These are phyloP conservation scores for Zaprionus africanus DNA, from an alignment of 1,140 invertebrate genomes.

Conservation along the genomic window DNA sequence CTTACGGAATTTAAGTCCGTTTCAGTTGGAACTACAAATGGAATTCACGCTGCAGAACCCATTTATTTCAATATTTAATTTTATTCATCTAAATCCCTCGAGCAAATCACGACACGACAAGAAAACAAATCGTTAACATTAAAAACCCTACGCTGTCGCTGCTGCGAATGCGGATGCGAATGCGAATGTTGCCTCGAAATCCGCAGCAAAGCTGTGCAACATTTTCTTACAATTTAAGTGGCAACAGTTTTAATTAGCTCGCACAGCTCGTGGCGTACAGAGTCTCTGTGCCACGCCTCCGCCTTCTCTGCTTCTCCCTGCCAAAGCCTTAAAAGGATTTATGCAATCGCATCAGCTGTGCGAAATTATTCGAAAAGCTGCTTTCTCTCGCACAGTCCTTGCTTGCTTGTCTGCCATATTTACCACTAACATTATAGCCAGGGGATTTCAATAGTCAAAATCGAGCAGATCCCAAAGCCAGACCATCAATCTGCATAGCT, in stretches of 20 bases:
- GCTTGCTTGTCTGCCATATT: conserved; percentile 11
- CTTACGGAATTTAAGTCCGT: neutral
- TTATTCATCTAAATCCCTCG: conserved; percentile 36
- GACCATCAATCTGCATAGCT: conserved; percentile 7
- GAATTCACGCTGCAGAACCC: conserved; percentile 8
- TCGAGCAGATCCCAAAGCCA: neutral
- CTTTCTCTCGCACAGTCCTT: conserved; percentile 6
- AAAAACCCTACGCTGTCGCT: conserved; percentile 36
- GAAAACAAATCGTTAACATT: conserved; percentile 58
- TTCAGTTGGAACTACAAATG: conserved; percentile 14
- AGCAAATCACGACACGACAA: conserved; percentile 43
- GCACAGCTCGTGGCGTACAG: neutral
- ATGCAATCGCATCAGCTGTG: conserved; percentile 62
- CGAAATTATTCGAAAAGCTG: conserved; percentile 46
- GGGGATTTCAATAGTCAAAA: conserved; percentile 12
- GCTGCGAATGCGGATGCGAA: conserved; percentile 1
- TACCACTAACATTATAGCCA: conserved; percentile 35
- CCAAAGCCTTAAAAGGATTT: conserved; percentile 49
- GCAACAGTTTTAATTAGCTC: conserved; percentile 60
- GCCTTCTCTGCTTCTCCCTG: no score
- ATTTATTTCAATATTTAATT: conserved; percentile 56
- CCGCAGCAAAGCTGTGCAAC: conserved; percentile 49
- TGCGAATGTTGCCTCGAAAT: conserved; percentile 27
- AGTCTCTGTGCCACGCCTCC: neutral
- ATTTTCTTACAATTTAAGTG: conserved; percentile 61